Evolutionary conservation across 1,140 invertebrate species (phyloP).

Genomic region (Papilio polyxenes): DNA sequence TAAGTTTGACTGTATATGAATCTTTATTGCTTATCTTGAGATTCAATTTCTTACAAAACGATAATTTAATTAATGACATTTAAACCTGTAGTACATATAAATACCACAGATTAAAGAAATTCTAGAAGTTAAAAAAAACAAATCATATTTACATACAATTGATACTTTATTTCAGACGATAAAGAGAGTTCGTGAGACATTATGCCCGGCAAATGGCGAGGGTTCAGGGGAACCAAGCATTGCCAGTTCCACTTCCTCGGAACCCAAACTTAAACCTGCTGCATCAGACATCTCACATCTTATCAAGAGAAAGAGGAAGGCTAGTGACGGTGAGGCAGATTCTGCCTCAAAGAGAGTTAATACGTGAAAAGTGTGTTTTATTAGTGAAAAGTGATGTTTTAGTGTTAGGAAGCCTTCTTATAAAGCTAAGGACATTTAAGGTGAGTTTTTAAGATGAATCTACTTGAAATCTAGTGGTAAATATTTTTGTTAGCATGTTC

Average conservation of each 20-base stretch:
- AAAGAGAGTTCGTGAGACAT: conserved; percentile 67
- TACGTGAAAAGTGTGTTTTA: conserved; percentile 54
- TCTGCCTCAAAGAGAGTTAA: conserved; percentile 79
- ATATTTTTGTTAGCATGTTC: not conserved
- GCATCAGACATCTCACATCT: conserved; percentile 87
- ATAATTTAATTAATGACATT: too few relatives aligned
- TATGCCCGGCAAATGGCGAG: conserved; percentile 66
- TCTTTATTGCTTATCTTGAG: too few relatives aligned
- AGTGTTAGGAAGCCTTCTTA: not conserved
- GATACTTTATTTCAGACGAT: conserved; percentile 65
- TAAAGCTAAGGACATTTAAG: not conserved
- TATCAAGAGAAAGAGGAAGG: conserved; percentile 87
- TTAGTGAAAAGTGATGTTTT: conserved; percentile 1
- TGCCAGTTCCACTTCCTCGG: conserved; percentile 58
- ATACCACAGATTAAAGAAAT: too few relatives aligned
- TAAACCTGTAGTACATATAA: too few relatives aligned
- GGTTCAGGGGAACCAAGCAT: conserved; percentile 67
- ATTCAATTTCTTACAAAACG: too few relatives aligned
- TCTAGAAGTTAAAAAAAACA: not conserved
- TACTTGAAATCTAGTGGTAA: not conserved
- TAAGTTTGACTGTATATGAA: too few relatives aligned
- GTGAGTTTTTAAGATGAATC: not conserved
- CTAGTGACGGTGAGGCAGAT: conserved; percentile 78
- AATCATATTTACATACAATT: not conserved
- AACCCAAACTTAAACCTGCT: conserved; percentile 54